A percentile compares a stretch with the other conserved stretches of the same genome.
These are phyloP conservation scores for Rattus norvegicus DNA, from an alignment of 2,113 vertebrate species.

Conservation along the genomic window DNA sequence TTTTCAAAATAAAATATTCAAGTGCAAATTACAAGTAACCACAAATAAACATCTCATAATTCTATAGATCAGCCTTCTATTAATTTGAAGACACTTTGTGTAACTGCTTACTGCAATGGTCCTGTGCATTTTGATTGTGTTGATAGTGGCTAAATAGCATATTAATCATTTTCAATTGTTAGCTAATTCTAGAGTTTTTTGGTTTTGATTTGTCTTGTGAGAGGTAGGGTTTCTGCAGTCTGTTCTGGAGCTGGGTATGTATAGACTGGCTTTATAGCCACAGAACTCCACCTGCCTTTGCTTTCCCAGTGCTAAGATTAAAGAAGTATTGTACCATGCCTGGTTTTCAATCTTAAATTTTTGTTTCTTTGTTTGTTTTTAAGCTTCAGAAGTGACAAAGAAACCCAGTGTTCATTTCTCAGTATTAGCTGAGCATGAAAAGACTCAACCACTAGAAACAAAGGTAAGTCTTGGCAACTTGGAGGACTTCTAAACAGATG, in stretches of 20 bases:
- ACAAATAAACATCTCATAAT: constrained; percentile 23
- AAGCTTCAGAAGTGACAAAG: constrained; percentile 44
- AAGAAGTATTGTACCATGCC: not conserved
- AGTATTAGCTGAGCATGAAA: not conserved
- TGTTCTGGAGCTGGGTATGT: not conserved
- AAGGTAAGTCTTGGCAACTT: constrained; percentile 51
- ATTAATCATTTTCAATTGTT: not conserved
- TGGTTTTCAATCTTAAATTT: constrained; percentile 29
- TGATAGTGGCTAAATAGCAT: not conserved
- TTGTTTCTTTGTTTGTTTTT: constrained; percentile 49
- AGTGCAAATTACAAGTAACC: constrained; percentile 8
- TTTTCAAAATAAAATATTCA: constrained; percentile 57
- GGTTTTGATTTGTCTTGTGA: not conserved
- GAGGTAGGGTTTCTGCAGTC: not conserved
- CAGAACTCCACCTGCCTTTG: not conserved
- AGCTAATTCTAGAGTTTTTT: not conserved
- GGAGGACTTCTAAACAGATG: not conserved
- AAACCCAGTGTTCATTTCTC: not conserved
- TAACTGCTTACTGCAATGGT: not conserved
- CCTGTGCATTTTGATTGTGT: not conserved
- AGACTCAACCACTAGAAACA: not conserved
- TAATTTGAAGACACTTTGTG: constrained; percentile 9
- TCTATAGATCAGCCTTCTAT: not conserved
- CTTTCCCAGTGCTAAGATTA: not conserved
- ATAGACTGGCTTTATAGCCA: not conserved